A percentile compares a stretch with the other conserved stretches of the same genome.
Conservation (phyloP, 2,113 vertebrate genomes). For the Misgurnus mizolepis region DNA sequence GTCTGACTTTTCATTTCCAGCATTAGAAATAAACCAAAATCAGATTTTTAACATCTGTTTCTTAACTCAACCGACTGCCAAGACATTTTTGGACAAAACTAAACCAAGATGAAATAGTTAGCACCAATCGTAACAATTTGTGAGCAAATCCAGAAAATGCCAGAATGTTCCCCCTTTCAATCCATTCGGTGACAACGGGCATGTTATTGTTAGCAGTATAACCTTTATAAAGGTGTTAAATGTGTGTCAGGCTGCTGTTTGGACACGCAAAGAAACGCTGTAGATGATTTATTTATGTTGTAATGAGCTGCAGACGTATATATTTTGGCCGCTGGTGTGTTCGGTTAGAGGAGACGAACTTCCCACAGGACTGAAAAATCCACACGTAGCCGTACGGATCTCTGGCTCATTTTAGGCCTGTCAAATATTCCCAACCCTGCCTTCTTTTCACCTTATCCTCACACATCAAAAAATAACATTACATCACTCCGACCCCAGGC, state of each 20-base stretch:
- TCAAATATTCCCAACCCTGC: constrained; percentile 65
- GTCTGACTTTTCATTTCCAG: too few species aligned
- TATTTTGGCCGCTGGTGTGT: constrained; percentile 39
- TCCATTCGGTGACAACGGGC: constrained; percentile 6
- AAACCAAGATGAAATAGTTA: too few species aligned
- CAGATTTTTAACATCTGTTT: not conserved
- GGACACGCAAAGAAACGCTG: constrained; percentile 20
- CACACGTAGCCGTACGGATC: constrained; percentile 40
- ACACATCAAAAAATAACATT: constrained; percentile 86
- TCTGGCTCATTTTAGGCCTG: constrained; percentile 70
- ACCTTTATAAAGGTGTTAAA: constrained; percentile 1
- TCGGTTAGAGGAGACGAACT: constrained; percentile 27
- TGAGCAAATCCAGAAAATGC: not conserved
- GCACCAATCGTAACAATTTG: not conserved
- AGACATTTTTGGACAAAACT: too few species aligned
- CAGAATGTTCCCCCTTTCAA: too few species aligned
- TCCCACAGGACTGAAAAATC: constrained; percentile 20
- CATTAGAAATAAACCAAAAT: too few species aligned
- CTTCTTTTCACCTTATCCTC: constrained; percentile 70
- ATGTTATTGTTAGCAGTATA: constrained; percentile 1
- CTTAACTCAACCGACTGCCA: not conserved
- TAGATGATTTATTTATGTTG: constrained; percentile 48
- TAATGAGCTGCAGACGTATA: constrained; percentile 47
- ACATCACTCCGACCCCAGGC: constrained; percentile 80
- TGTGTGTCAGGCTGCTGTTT: constrained; percentile 14